Base-by-base conservation (phyloP, 2,113 vertebrate species). In the Irena cyanogastra region DNA sequence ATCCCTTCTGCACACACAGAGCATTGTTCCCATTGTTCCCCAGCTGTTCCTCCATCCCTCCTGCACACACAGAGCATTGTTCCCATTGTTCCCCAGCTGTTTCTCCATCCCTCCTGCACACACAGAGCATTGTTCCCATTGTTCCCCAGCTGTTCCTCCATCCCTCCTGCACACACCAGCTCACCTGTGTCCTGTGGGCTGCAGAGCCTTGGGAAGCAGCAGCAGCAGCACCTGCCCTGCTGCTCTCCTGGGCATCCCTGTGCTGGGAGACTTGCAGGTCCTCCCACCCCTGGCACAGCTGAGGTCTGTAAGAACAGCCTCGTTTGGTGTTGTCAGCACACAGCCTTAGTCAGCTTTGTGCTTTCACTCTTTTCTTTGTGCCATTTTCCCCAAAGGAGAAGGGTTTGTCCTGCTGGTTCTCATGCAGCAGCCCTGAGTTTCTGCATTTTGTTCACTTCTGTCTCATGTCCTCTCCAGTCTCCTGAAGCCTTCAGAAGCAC, bases 221-320 rank as follows among this genome's bases (percentile, higher is more conserved):
- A 5, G 47, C 1, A 5, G 0, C 14, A 16, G 41, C 3, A 1
- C 37, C 57, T 37, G 37, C 19, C 24, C 71, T 5, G 2, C 75
- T 50, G 35, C 26, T 33, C 39, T 11, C 65, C 13, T 35, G 64
- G 27, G 30, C 41, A 50, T 11, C 44, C 28, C 52, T 2, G 6
- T 0, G 1, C 74, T n/a, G 31, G 21, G 42, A 6, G 11, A 4
- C 56, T 9, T 41, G 4, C 2, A 14, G 16, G 8, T 17, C 9
- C 52, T 56, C 23, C 56, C 23, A 7, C 39, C 71, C 18, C 8
- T 0, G 64, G 31, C 31, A 28, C 50, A 47, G n/a, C 60, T 17
- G 16, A 57, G 69, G 10, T 75, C 59, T 50, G 1, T 20, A 20
- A 28, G 33, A 81, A 17, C 19, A 28, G 5, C 27, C 42, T 42